These are phyloP conservation scores for Varanus salvator DNA, from an alignment of 2,113 vertebrate species.

Conservation along the genomic window DNA sequence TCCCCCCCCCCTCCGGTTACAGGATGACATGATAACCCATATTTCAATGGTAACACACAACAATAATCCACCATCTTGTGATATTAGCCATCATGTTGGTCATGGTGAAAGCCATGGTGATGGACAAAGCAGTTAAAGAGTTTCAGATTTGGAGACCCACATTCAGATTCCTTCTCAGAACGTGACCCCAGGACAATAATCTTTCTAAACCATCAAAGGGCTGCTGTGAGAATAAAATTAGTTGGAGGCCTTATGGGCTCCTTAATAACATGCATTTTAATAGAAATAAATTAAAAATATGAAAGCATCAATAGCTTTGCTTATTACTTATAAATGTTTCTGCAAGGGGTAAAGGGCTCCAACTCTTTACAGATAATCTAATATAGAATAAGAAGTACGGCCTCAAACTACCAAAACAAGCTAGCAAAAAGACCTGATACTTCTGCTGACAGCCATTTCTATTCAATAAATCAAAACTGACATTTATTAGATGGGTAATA, in stretches of 20 bases:
- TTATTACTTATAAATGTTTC: background rate
- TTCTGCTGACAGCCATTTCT: background rate
- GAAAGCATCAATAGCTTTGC: background rate
- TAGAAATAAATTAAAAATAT: background rate
- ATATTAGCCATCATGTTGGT: too few relatives aligned
- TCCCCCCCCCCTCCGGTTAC: too few relatives aligned
- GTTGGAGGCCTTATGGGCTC: too few relatives aligned
- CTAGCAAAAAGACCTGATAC: background rate
- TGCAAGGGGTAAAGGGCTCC: too few relatives aligned
- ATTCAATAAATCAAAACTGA: conserved; percentile 8
- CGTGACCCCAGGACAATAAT: too few relatives aligned
- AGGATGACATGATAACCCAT: too few relatives aligned
- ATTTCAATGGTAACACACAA: too few relatives aligned
- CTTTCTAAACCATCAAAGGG: background rate
- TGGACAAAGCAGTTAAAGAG: background rate
- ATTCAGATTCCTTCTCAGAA: background rate
- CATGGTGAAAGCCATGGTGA: background rate
- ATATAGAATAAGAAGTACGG: background rate
- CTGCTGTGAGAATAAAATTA: background rate
- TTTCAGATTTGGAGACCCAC: background rate
- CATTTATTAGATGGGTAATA: conserved; percentile 17
- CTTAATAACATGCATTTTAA: too few relatives aligned
- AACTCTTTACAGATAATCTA: background rate
- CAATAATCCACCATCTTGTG: too few relatives aligned
- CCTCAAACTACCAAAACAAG: background rate